A percentile compares a stretch with the other conserved stretches of the same genome.
Conservation (phyloP, 2,888 invertebrate genomes). For the Zygogramma bicolorata region DNA sequence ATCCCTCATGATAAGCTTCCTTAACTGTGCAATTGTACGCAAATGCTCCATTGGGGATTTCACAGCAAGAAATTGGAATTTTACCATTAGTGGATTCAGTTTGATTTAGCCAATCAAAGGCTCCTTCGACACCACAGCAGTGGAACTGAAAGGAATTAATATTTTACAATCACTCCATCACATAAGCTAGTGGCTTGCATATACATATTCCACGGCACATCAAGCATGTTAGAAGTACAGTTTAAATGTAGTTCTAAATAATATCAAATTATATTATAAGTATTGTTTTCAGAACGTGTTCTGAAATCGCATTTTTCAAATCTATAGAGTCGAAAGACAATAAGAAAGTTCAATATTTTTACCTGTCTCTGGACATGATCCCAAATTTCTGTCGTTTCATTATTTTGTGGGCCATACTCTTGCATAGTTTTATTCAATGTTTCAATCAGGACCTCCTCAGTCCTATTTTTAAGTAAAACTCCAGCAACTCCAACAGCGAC, state of each 20-base stretch:
- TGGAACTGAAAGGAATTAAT: conserved; percentile 70
- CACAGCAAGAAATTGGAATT: conserved; percentile 77
- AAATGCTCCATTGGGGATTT: conserved; percentile 66
- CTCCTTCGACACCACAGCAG: conserved; percentile 79
- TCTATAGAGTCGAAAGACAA: no score
- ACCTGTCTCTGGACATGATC: conserved; percentile 86
- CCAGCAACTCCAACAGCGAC: conserved; percentile 85
- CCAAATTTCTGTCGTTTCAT: conserved; percentile 74
- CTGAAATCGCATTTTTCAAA: no score
- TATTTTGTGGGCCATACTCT: conserved; percentile 67
- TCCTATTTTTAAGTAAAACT: conserved; percentile 78
- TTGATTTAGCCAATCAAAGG: conserved; percentile 74
- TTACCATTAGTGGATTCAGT: conserved; percentile 57
- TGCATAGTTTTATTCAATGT: conserved; percentile 78
- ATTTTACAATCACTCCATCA: not conserved
- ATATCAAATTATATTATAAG: no score
- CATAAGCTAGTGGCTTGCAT: no score
- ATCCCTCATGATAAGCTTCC: conserved; percentile 71
- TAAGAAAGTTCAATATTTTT: conserved; percentile 62
- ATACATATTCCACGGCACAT: no score
- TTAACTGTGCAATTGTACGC: conserved; percentile 59
- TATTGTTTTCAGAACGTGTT: no score
- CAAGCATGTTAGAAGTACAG: no score
- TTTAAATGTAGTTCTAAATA: no score
- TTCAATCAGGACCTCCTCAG: conserved; percentile 73